These are phyloP conservation scores for Ochropacha duplaris DNA, from an alignment of 2,888 invertebrate genomes.

Conservation along the genomic window DNA sequence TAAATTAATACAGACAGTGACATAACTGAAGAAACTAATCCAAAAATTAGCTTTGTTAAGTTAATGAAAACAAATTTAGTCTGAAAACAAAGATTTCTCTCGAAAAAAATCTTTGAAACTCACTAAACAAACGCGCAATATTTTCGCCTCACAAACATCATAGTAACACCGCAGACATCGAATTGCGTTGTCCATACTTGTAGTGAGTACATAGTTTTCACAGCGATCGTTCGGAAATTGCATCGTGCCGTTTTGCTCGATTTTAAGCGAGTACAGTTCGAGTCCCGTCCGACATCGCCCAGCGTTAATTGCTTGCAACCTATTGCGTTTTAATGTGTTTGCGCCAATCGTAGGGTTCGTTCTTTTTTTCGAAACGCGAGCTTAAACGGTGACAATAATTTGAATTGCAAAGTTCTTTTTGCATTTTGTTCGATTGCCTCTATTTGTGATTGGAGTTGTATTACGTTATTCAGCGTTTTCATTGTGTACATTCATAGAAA, in stretches of 20 bases:
- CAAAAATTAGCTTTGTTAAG: too few species aligned
- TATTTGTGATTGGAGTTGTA: not conserved
- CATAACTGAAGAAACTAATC: too few species aligned
- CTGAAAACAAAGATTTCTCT: too few species aligned
- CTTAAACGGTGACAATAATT: conserved; percentile 38
- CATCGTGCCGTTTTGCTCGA: conserved; percentile 46
- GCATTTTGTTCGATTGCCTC: not conserved
- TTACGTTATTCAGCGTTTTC: not conserved
- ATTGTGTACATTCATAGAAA: too few species aligned
- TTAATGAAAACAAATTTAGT: too few species aligned
- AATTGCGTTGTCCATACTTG: conserved; percentile 10
- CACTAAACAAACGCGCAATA: not conserved
- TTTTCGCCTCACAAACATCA: not conserved
- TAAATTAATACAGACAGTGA: too few species aligned
- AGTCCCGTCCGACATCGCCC: conserved; percentile 17
- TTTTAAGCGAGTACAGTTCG: conserved; percentile 5
- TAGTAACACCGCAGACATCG: not conserved
- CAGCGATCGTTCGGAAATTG: conserved; percentile 51
- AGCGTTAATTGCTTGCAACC: conserved; percentile 69
- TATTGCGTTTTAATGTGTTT: conserved; percentile 71
- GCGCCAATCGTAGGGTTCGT: conserved; percentile 46
- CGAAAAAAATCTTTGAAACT: not conserved
- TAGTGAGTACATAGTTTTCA: conserved; percentile 7
- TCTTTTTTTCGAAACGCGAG: conserved; percentile 30
- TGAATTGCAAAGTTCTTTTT: conserved; percentile 24